Evolutionary conservation across 2,797 vertebrate species (phyloP).

Genomic region (Dermochelys coriacea): DNA sequence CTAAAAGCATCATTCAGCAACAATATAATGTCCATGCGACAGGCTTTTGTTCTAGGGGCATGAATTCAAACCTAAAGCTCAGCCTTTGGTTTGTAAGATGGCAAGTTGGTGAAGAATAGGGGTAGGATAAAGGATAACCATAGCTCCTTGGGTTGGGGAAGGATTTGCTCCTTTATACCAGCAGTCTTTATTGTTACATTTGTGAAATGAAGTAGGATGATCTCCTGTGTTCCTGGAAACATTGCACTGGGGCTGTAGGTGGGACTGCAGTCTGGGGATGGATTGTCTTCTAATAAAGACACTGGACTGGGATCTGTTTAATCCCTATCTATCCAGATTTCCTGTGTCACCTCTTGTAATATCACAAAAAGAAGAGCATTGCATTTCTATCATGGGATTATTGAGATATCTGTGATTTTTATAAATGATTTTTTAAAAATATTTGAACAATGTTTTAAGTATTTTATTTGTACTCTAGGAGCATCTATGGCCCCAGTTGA

Average conservation of each 20-base stretch:
- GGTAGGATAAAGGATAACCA: not conserved
- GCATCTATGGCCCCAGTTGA: fast-evolving
- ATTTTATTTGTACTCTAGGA: constrained; percentile 12
- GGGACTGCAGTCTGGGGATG: not conserved
- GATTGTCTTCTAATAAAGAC: not conserved
- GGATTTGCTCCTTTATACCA: not conserved
- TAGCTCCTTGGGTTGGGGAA: not conserved
- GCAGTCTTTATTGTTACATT: not conserved
- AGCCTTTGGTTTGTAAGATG: not conserved
- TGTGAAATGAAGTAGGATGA: not conserved
- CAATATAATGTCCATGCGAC: not conserved
- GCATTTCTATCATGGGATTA: not conserved
- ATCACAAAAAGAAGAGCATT: not conserved
- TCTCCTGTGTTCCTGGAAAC: not conserved
- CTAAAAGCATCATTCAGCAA: not conserved
- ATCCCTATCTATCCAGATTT: not conserved
- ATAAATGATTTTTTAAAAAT: not conserved
- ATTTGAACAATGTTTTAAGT: not conserved
- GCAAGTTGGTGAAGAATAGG: not conserved
- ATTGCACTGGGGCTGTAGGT: not conserved
- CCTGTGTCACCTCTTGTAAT: not conserved
- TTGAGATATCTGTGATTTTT: not conserved
- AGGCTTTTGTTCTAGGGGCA: not conserved
- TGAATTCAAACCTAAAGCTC: not conserved
- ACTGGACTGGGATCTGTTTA: not conserved